Evolutionary conservation across 1,140 invertebrate genomes (phyloP), one percentile per base, ranked within the genome.

Genomic region (Chelonus insularis): DNA sequence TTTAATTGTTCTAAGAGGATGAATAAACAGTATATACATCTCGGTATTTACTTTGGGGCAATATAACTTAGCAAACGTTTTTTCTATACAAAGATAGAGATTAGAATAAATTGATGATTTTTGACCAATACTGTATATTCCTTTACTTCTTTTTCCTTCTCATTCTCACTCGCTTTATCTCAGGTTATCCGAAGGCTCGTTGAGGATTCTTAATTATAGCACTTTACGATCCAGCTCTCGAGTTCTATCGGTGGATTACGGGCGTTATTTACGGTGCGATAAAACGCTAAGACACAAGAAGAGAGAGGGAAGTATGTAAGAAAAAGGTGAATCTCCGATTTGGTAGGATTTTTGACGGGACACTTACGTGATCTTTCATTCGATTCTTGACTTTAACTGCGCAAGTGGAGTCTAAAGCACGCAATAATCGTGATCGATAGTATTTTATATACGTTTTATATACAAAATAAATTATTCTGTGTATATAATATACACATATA

Each of bases 151-250:
- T 18, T 51, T 51, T 41, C 41, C n/a, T 37, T 60, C 58, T 60
- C 58, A 32, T 60, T 60, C 58, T 54, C 58, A 45, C n/a, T 54
- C 21, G 50, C 50, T 60, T 60, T 60, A 60, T 60, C 58, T 52
- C 16, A 12, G 58, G 58, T 60, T 60, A 60, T 60, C 58, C 48
- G 34, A 54, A 60, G 39, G 58, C 58, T 60, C 58, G 50, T 60
- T 60, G 58, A 43, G 50, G 58, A 60, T 60, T 60, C 58, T 60
- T 60, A 60, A 60, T 60, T 60, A 60, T 60, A 60, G 58, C 58
- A 60, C 58, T 60, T 60, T 60, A 60, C 58, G 58, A 60, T 60
- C 58, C 58, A 18, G 21, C 48, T 60, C 48, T 54, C 36, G 14
- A 43, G 58, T 60, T 60, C 58, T 60, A 60, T 60, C 58, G 58